phyloP scores from a whole-genome alignment of 2,113 vertebrate species.

The Pelecanoides urinatrix region DNA sequence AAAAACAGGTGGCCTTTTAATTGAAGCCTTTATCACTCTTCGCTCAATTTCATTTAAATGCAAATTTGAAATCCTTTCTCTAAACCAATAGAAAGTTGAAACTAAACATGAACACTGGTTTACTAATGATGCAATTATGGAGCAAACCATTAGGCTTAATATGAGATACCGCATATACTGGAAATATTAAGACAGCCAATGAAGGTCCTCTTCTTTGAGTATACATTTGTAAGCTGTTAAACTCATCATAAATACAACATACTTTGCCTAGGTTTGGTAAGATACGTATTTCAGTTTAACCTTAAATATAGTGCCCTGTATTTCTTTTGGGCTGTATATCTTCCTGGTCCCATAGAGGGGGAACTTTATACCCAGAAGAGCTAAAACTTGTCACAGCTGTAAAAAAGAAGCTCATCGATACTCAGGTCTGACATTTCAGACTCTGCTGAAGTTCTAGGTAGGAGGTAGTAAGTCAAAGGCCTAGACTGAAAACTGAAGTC shows the following conservation, averaged over 20 bases:
- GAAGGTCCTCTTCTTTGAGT: not conserved
- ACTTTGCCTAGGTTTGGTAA: not conserved
- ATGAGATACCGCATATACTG: not conserved
- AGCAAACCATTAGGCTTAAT: constrained; percentile 22
- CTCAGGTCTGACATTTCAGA: not conserved
- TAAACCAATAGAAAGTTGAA: constrained; percentile 72
- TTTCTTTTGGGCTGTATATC: not conserved
- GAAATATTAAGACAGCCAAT: not conserved
- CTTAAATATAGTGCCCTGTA: not conserved
- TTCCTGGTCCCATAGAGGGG: not conserved
- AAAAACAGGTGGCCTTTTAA: constrained; percentile 73
- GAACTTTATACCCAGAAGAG: not conserved
- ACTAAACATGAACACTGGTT: constrained; percentile 29
- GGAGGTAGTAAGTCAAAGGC: not conserved
- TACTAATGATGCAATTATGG: constrained; percentile 45
- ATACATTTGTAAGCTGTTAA: not conserved
- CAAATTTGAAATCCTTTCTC: constrained; percentile 73
- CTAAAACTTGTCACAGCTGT: not conserved
- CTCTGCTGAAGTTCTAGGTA: not conserved
- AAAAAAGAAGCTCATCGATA: not conserved
- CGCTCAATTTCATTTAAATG: constrained; percentile 75
- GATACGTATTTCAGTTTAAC: not conserved
- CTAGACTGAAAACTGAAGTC: not conserved
- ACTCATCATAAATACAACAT: not conserved
- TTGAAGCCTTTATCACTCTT: constrained; percentile 74